These are phyloP conservation scores for Phyllotreta striolata DNA, from an alignment of 2,888 invertebrate genomes.

Conservation along the genomic window DNA sequence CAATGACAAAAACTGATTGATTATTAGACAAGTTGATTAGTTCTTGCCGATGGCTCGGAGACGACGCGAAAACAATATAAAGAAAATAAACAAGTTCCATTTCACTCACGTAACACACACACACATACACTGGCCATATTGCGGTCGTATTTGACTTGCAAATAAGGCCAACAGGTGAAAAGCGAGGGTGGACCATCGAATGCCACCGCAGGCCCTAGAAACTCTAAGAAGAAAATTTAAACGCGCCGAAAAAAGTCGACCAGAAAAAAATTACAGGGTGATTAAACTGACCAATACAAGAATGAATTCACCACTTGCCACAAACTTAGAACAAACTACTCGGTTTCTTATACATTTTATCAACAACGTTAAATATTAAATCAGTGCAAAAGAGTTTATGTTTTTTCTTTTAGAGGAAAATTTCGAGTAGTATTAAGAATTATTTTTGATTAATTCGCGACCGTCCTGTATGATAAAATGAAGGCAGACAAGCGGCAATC, in stretches of 20 bases:
- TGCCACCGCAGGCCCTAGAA: constrained; percentile 45
- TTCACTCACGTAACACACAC: constrained; percentile 42
- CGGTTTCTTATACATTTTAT: too few species aligned
- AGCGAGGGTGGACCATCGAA: constrained; percentile 54
- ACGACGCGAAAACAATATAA: constrained; percentile 4
- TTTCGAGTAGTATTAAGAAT: too few species aligned
- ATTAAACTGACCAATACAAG: neutral
- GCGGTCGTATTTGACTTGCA: constrained; percentile 52
- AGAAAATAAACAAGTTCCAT: constrained; percentile 28
- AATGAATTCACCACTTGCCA: neutral
- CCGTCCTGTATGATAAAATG: constrained; percentile 11
- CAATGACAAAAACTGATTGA: too few species aligned
- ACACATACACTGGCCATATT: constrained; percentile 36
- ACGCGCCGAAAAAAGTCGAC: constrained; percentile 11
- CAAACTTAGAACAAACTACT: neutral
- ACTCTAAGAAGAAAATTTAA: constrained; percentile 34
- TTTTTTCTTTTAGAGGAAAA: too few species aligned
- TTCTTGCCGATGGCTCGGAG: neutral
- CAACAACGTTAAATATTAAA: too few species aligned
- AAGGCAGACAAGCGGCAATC: constrained; percentile 27
- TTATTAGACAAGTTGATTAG: too few species aligned
- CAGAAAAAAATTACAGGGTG: constrained; percentile 5
- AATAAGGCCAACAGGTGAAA: constrained; percentile 56
- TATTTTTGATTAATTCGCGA: neutral
- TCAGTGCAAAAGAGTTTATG: too few species aligned